phyloP scores from a whole-genome alignment of 2,113 vertebrate species.

The Ageneiosus marmoratus region DNA sequence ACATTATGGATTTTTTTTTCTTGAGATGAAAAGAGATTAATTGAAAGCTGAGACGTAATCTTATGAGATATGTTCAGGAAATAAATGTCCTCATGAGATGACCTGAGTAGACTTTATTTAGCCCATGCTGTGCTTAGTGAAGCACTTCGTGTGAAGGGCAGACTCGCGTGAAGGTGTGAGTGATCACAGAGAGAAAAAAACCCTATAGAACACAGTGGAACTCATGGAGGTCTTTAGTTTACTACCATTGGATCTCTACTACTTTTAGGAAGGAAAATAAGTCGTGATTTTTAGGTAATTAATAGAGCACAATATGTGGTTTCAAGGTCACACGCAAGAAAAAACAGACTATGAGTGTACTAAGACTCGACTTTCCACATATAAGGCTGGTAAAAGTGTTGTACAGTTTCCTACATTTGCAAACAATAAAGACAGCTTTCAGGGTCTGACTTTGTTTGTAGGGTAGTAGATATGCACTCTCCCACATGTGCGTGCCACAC shows the following conservation, averaged over 20 bases:
- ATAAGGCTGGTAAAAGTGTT: neutral
- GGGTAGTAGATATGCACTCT: slow-evolving; percentile 9
- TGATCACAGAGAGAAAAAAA: slow-evolving; percentile 23
- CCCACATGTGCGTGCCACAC: slow-evolving; percentile 6
- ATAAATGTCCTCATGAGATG: slow-evolving; percentile 2
- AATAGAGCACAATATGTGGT: neutral
- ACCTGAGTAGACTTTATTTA: slow-evolving; percentile 20
- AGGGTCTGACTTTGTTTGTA: neutral
- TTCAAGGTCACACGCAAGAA: neutral
- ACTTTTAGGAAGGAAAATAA: neutral
- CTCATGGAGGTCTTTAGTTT: neutral
- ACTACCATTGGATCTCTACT: neutral
- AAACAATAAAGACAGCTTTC: neutral
- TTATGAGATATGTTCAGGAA: slow-evolving; percentile 12
- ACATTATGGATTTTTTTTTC: slow-evolving; percentile 5
- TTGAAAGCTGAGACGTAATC: slow-evolving; percentile 1
- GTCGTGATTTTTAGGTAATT: neutral
- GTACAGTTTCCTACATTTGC: neutral
- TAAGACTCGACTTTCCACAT: neutral
- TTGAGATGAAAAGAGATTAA: neutral
- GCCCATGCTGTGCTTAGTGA: slow-evolving; percentile 18
- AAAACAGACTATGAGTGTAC: neutral
- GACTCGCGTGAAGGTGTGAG: neutral
- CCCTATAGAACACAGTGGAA: neutral
- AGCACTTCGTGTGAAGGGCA: slow-evolving; percentile 26